A percentile compares a stretch with the other conserved stretches of the same genome.
Evolutionary conservation across 2,888 invertebrate genomes (phyloP).

Genomic region (Chydorus sphaericus): DNA sequence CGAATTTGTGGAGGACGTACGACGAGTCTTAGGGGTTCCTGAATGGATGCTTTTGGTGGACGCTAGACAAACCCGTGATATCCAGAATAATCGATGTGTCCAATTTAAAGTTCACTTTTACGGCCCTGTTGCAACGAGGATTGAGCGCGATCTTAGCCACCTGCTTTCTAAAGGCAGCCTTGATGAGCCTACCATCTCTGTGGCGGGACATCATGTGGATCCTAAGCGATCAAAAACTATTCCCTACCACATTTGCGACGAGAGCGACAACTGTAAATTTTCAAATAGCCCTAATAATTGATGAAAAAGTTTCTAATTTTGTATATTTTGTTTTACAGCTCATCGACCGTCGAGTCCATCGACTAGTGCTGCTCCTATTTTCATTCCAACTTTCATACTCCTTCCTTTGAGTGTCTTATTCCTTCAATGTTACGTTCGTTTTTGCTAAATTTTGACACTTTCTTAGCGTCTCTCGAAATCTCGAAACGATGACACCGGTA

Average conservation of each 20-base stretch:
- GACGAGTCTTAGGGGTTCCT: slow-evolving; percentile 67
- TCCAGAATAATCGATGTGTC: slow-evolving; percentile 64
- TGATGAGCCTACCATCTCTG: slow-evolving; percentile 55
- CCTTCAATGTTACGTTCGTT: no score
- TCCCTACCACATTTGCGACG: slow-evolving; percentile 16
- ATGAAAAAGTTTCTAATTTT: no score
- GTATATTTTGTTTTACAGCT: no score
- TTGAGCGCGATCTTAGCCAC: slow-evolving; percentile 65
- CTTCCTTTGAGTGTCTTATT: no score
- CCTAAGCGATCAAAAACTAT: slow-evolving; percentile 30
- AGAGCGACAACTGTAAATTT: slow-evolving; percentile 12
- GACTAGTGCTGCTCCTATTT: no score
- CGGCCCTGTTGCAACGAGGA: slow-evolving; percentile 57
- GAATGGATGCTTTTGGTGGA: slow-evolving; percentile 82
- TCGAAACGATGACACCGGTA: no score
- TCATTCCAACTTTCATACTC: no score
- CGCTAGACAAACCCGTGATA: slow-evolving; percentile 55
- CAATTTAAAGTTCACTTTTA: slow-evolving; percentile 49
- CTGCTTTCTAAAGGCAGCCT: slow-evolving; percentile 57
- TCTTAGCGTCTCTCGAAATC: no score
- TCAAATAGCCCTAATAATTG: no score
- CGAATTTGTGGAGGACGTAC: slow-evolving; percentile 66
- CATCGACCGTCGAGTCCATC: no score
- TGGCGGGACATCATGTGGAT: slow-evolving; percentile 56
- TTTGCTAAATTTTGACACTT: no score